Evolutionary conservation across 2,113 vertebrate genomes (phyloP).

Genomic region (Pelodiscus sinensis): DNA sequence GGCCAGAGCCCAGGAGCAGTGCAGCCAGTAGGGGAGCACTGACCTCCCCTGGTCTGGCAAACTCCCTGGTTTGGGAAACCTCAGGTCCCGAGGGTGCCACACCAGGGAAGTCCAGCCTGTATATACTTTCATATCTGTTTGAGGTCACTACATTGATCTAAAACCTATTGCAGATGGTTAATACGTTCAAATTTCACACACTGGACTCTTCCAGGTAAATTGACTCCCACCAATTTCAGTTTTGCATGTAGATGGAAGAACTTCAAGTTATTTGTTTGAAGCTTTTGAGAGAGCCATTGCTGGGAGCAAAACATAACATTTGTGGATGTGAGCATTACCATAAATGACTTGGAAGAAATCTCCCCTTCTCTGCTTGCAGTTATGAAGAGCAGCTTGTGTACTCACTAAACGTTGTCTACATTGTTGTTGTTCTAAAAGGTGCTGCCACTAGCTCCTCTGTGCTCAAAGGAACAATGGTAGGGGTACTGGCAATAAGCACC

Average conservation of each 20-base stretch:
- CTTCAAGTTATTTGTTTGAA: slow-evolving; percentile 24
- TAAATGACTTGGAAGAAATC: neutral
- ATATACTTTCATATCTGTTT: slow-evolving; percentile 21
- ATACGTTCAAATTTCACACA: slow-evolving; percentile 41
- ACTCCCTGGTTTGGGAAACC: too few species aligned
- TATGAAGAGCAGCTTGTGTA: neutral
- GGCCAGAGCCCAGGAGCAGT: too few species aligned
- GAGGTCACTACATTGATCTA: slow-evolving; percentile 26
- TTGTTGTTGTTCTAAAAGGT: neutral
- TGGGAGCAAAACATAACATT: neutral
- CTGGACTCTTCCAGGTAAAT: slow-evolving; percentile 48
- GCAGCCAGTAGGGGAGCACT: too few species aligned
- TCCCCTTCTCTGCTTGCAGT: neutral
- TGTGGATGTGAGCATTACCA: neutral
- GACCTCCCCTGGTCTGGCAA: too few species aligned
- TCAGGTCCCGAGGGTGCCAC: too few species aligned
- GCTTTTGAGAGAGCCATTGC: neutral
- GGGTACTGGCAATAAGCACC: neutral
- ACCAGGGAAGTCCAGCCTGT: too few species aligned
- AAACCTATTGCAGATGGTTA: slow-evolving; percentile 31
- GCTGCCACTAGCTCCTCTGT: neutral
- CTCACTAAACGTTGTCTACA: neutral
- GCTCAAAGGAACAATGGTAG: neutral
- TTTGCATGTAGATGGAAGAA: slow-evolving; percentile 48
- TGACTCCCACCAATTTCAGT: slow-evolving; percentile 52